phyloP scores from a whole-genome alignment of 64 coral and sea anemone genomes.

The Pocillopora verrucosa region DNA sequence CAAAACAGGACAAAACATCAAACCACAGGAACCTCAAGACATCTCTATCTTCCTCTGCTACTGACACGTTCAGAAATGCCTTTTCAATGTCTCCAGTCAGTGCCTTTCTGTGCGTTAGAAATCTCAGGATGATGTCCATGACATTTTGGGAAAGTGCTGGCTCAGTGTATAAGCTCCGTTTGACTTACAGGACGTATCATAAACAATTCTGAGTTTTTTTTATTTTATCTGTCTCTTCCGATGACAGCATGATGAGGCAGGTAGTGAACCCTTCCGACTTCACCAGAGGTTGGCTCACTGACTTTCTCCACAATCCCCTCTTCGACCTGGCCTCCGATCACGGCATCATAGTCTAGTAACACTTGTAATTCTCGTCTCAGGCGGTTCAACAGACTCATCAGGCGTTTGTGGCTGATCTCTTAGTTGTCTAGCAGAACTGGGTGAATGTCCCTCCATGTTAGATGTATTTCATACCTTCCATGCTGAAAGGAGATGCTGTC shows the following conservation, averaged over 20 bases:
- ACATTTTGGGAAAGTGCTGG: constrained; percentile 37
- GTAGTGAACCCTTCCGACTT: constrained; percentile 66
- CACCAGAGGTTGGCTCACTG: neutral
- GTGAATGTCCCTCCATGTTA: too few species aligned
- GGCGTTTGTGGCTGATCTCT: too few species aligned
- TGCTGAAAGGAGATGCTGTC: neutral
- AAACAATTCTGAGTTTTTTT: constrained; percentile 68
- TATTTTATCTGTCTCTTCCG: constrained; percentile 48
- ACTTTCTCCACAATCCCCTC: constrained; percentile 59
- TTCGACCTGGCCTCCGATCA: constrained; percentile 45
- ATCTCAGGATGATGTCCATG: constrained; percentile 47
- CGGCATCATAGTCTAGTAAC: constrained; percentile 51
- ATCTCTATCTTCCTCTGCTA: constrained; percentile 26
- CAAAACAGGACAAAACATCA: neutral
- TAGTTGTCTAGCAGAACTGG: too few species aligned
- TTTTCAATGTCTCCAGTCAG: constrained; percentile 55
- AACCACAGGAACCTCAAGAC: constrained; percentile 46
- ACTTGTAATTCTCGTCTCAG: constrained; percentile 35
- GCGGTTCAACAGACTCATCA: too few species aligned
- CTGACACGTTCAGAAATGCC: constrained; percentile 48
- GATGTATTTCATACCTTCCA: too few species aligned
- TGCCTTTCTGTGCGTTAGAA: constrained; percentile 47
- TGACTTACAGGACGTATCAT: constrained; percentile 64
- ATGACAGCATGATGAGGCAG: constrained; percentile 62
- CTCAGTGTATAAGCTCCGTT: constrained; percentile 39